Base-by-base conservation (phyloP, 2,888 invertebrate genomes). In the Netelia inedita region DNA sequence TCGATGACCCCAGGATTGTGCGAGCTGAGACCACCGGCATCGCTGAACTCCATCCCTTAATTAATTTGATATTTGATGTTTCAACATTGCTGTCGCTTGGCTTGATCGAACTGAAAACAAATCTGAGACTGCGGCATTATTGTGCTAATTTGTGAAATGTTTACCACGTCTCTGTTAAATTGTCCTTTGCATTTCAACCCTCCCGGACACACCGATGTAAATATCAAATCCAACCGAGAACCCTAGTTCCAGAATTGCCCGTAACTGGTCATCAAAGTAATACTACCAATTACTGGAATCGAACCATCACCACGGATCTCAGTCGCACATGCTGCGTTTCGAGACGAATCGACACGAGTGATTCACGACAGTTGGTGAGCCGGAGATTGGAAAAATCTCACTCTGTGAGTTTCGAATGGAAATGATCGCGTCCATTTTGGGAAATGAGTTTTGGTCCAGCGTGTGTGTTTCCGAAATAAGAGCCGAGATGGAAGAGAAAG, bases 391-490 rank as follows among this genome's bases (percentile, higher is more conserved):
- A 71, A 50, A 61, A 23, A 41, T 9, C 1, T 46, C 11, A 1
- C 46, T 41, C 2, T 35, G 28, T 55, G 59, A 57, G 46, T 23
- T 53, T 41, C 28, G n/a, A 66, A 80, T 86, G 75, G 85, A 85
- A 88, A 88, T 76, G 83, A 86, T 81, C 73, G 46, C 65, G 90
- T 91, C 93, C 93, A 93, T 93, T 92, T 92, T 93, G 92, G 90
- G 89, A 89, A 91, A 93, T 90, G 91, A 92, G 87, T 89, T 89
- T 88, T 82, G 89, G 91, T 90, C 89, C 90, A 89, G 89, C 86
- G 66, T 78, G 89, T 85, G 66, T 78, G 73, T 46, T 82, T 74
- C 66, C 79, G 87, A 82, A 87, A 86, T 83, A 84, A 83, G 23
- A 43, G 65, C 23, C 43, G 55, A 66, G 46, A 66, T 55, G 35